Evolutionary conservation across 2,113 vertebrate species (phyloP).

Genomic region (Psittacara wagleri): DNA sequence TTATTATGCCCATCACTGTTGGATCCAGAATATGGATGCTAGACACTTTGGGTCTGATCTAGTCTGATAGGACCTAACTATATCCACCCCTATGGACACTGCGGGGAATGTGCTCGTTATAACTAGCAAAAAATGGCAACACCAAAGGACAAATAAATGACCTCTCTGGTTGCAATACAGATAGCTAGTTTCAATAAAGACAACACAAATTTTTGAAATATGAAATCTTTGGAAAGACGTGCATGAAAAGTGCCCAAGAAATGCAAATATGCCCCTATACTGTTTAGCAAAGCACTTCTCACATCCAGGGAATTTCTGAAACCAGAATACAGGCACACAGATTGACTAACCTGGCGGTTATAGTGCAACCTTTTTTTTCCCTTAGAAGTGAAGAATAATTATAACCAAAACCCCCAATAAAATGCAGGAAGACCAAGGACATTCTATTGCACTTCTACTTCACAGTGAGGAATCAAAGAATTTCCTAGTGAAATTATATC

Average conservation of each 20-base stretch:
- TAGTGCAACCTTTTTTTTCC: neutral
- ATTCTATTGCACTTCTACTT: neutral
- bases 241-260: neutral
- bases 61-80: neutral
- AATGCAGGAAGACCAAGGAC: neutral
- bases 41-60: neutral
- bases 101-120: neutral
- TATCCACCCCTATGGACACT: neutral
- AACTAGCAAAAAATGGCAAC: neutral
- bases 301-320: neutral
- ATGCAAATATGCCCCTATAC: neutral
- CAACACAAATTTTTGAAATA: neutral
- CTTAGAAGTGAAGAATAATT: neutral
- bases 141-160: neutral
- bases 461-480: neutral
- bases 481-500: neutral
- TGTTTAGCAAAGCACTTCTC: neutral
- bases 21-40: neutral
- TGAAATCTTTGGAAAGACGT: neutral
- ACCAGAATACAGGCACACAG: neutral
- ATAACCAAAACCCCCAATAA: neutral
- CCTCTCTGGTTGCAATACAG: no score
- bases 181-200: neutral
- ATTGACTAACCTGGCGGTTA: neutral
- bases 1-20: neutral